phyloP scores from a whole-genome alignment of 2,888 invertebrate species.

The Pandemis cinnamomeana region DNA sequence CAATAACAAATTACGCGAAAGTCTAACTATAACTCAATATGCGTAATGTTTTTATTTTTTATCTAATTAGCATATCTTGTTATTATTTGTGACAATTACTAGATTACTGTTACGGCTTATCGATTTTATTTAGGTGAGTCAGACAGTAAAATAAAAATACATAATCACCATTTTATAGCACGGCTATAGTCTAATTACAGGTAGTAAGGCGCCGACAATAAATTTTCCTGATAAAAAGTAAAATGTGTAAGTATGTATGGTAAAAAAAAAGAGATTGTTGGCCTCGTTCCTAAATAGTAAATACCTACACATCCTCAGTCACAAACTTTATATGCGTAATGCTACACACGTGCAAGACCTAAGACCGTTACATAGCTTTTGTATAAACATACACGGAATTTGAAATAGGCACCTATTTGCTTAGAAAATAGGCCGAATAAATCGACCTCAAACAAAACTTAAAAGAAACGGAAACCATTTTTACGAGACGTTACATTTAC shows the following conservation, averaged over 20 bases:
- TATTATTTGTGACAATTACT: constrained; percentile 1
- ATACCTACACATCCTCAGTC: too few species aligned
- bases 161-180: too few species aligned
- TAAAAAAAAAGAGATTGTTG: too few species aligned
- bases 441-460: neutral
- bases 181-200: too few species aligned
- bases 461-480: neutral
- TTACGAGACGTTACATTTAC: neutral
- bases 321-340: neutral
- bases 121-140: neutral
- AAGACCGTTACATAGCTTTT: constrained; percentile 13
- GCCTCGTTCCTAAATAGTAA: too few species aligned
- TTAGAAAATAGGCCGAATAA: neutral
- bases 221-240: neutral
- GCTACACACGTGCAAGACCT: neutral
- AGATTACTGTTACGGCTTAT: neutral
- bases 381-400: constrained; percentile 23
- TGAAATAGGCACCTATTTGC: constrained; percentile 5
- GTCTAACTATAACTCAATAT: neutral
- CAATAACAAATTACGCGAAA: too few species aligned
- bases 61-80: neutral
- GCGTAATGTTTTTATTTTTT: neutral
- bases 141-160: neutral
- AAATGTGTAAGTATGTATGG: too few species aligned
- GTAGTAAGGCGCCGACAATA: neutral